Conservation (phyloP, 2,113 vertebrate species). For the Sapayoa aenigma region DNA sequence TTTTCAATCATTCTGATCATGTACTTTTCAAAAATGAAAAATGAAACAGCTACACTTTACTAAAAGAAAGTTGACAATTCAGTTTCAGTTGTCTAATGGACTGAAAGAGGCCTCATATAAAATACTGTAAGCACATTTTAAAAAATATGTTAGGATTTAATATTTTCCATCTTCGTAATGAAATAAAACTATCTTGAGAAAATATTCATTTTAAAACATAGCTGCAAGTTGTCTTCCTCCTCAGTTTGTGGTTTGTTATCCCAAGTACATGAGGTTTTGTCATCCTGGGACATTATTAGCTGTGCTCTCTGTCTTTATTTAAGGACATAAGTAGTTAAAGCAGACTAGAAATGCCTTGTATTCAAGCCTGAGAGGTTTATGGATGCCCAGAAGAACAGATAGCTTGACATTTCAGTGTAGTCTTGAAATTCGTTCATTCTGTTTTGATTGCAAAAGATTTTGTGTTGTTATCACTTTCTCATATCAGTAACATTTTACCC, state of each 20-base stretch:
- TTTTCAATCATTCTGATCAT: not conserved
- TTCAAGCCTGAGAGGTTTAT: not conserved
- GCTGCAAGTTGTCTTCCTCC: not conserved
- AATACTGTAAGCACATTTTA: not conserved
- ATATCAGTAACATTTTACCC: not conserved
- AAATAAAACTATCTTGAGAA: not conserved
- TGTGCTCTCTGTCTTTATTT: conserved; percentile 3
- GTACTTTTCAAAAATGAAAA: not conserved
- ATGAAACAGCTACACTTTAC: not conserved
- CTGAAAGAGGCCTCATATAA: not conserved
- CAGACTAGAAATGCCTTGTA: not conserved
- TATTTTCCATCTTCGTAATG: not conserved
- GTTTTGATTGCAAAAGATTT: not conserved
- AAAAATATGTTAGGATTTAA: not conserved
- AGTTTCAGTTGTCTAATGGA: not conserved
- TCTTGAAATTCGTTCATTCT: not conserved
- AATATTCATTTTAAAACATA: not conserved
- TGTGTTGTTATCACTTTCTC: not conserved
- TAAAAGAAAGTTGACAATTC: not conserved
- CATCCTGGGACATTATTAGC: not conserved
- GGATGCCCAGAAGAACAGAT: not conserved
- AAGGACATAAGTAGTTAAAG: too few species aligned
- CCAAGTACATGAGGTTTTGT: conserved; percentile 7
- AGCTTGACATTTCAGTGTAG: not conserved
- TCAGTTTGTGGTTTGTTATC: conserved; percentile 12